Evolutionary conservation across 37 sponge, comb jelly and placozoan genomes (phyloP), one percentile per base, ranked within the genome.

Genomic region (Geodia barretti): DNA sequence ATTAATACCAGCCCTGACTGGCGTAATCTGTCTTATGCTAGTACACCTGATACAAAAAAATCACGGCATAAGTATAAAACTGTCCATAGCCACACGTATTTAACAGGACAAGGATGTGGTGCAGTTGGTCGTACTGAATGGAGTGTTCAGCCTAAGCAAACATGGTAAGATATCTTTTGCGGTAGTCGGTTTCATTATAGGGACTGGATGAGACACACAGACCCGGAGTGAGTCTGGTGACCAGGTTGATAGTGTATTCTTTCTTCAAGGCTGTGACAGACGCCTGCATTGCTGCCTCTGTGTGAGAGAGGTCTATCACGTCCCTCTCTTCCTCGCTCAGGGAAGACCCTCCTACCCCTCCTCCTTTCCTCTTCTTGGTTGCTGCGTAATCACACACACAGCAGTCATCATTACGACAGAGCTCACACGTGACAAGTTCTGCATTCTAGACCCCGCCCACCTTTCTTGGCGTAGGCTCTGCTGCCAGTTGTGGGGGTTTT

Each of bases 201-300:
- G n/a, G n/a, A n/a, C n/a, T n/a, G n/a, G n/a, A n/a, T n/a, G n/a
- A n/a, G n/a, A n/a, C n/a, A 62, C 43, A 25, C 9, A 2, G 61
- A 87, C 93, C 82, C 74, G 95, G 92, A 19, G 95, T 86, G 62
- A 95, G 59, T 20, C 89, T 69, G 35, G 85, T 64, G 21, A 80
- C 63, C 3, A 92, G n/a, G 29, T 66, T 72, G 61, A 82, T 81
- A 5, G 89, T 75, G 47, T 78, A 92, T 38, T 92, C 84, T 66
- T 82, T 72, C 61, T 85, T 88, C 21, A 95, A 76, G 1, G 66
- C 68, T 70, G 40, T 66, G 11, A 92, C n/a, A 31, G 77, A 73
- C 14, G 77, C 75, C 36, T 76, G 40, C 92, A 95, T 91, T 30
- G 33, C 31, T 21, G 28, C 26, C 43, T 67, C 58, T 29, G 89